Evolutionary conservation across 2,888 invertebrate species (phyloP).

Genomic region (Sialis lutaria): DNA sequence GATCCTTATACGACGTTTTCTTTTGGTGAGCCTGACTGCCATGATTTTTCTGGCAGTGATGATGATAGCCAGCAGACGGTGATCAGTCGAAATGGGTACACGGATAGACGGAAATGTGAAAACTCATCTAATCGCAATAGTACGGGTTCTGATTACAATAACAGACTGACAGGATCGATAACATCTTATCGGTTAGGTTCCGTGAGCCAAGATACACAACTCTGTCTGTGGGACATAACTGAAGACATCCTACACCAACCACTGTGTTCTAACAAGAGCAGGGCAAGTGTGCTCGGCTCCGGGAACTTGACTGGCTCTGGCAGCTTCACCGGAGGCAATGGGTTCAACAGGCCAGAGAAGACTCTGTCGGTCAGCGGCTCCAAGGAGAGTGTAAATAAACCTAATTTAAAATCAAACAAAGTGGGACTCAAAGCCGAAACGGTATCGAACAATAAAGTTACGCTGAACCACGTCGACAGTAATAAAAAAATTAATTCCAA

Average conservation of each 20-base stretch:
- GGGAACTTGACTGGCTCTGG: conserved; percentile 20
- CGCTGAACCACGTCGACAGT: conserved; percentile 3
- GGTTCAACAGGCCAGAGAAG: conserved; percentile 12
- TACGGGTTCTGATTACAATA: conserved; percentile 9
- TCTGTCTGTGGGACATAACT: conserved; percentile 97
- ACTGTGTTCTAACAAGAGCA: conserved; percentile 24
- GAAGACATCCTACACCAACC: conserved; percentile 81
- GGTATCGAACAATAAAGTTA: conserved; percentile 3
- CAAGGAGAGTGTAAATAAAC: conserved; percentile 18
- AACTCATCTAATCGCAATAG: conserved; percentile 15
- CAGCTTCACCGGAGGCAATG: conserved; percentile 21
- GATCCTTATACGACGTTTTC: conserved; percentile 72
- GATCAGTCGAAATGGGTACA: conserved; percentile 12
- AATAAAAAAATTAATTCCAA: conserved; percentile 5
- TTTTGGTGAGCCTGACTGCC: conserved; percentile 40
- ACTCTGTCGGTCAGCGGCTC: conserved; percentile 15
- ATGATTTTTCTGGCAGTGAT: conserved; percentile 34
- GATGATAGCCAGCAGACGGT: conserved; percentile 29
- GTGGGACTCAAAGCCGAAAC: conserved; percentile 5
- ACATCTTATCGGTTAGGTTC: conserved; percentile 78
- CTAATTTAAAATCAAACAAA: conserved; percentile 15
- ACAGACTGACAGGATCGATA: conserved; percentile 21
- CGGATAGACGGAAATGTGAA: conserved; percentile 10
- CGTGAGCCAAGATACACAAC: conserved; percentile 93
- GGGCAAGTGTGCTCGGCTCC: conserved; percentile 20